Evolutionary conservation across 2,113 vertebrate species (phyloP).

Genomic region (cattle (Bos taurus)): DNA sequence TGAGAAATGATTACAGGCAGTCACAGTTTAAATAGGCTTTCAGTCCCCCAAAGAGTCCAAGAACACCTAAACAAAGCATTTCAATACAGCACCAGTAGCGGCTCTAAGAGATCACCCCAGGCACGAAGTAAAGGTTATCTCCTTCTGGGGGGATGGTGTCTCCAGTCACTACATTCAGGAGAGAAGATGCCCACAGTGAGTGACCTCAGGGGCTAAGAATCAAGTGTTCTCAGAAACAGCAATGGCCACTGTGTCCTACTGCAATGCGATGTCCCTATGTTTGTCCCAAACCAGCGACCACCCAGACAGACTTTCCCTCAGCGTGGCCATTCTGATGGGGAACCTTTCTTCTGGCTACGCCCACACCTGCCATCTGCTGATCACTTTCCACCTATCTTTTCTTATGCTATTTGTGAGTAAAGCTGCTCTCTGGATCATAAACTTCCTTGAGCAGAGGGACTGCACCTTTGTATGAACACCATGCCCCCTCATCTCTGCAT

Average conservation of each 20-base stretch:
- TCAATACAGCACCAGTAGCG: neutral
- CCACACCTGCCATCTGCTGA: neutral
- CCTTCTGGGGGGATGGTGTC: neutral
- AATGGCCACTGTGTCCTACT: neutral
- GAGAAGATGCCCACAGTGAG: neutral
- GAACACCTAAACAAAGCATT: slow-evolving; percentile 21
- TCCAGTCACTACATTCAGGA: neutral
- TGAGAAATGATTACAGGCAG: neutral
- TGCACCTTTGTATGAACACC: neutral
- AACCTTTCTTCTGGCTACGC: neutral
- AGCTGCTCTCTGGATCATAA: neutral
- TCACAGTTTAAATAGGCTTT: slow-evolving; percentile 17
- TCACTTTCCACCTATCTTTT: neutral
- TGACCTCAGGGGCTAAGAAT: neutral
- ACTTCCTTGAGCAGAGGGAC: neutral
- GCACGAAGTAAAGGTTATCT: neutral
- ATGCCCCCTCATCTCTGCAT: neutral
- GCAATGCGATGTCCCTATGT: neutral
- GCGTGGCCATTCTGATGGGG: neutral
- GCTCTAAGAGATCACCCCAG: neutral
- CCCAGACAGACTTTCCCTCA: neutral
- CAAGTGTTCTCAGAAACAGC: neutral
- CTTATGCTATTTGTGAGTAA: neutral
- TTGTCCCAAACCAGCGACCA: neutral
- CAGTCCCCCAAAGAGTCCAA: neutral